Base-by-base conservation (phyloP, 2,113 vertebrate genomes). In the Plecotus auritus region DNA sequence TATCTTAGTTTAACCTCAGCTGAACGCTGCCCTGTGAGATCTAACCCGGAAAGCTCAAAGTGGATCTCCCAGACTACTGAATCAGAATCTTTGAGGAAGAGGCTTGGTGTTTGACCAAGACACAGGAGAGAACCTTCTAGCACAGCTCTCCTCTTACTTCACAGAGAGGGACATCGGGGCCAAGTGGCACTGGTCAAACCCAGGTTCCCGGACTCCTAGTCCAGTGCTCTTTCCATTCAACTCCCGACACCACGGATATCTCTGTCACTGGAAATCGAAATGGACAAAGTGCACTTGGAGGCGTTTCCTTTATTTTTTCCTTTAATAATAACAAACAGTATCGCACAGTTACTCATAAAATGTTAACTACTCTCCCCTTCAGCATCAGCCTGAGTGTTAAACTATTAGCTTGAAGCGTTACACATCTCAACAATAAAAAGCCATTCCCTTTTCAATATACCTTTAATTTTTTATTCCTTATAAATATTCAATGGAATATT, bases 381-480 rank as follows among this genome's bases (percentile, higher is more conserved):
- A 67, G 74, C 61, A 80, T 66, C 89, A 90, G 77, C 94, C 84
- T 83, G 95, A 95, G 87, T 96, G 95, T 96, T 91, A 96, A 96
- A 95, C 49, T 84, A 70, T 95, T 96, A 95, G 85, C 78, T 96
- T 73, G 90, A 95, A 94, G 93, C 83, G 90, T 91, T 87, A 95
- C 83, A 40, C 70, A 95, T 94, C 95, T 92, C 61, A 86, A 94
- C 90, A 97, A 96, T 94, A 85, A 93, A 91, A 96, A 72, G 37
- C 86, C 45, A 78, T 85, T 88, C 59, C 51, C 70, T 94, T 96
- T 97, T 96, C 90, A 94, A 95, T 89, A 96, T 72, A 96, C 85
- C 93, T 97, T 97, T 95, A 97, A 97, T 96, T 96, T 97, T 97
- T 97, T 95, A 97, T 97, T 96, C 96, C 95, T 96, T 95, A 97